Evolutionary conservation across 1,140 invertebrate species (phyloP), one percentile per base, ranked within the genome.

Genomic region (Drosophila jambulina): DNA sequence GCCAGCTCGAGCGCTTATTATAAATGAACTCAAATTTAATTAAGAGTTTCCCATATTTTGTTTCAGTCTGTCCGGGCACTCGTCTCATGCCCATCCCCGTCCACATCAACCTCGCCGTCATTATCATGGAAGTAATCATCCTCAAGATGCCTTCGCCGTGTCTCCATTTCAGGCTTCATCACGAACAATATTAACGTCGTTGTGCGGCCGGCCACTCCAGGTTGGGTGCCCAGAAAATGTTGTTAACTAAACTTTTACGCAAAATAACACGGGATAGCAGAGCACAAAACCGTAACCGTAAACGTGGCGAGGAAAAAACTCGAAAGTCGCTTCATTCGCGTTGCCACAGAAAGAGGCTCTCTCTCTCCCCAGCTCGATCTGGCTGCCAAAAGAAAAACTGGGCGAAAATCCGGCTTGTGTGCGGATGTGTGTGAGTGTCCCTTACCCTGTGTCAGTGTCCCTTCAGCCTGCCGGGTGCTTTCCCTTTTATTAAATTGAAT

Each of bases 11-110:
- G 75, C 63, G 74, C 74, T 83, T 75, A 80, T 90, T 74, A 82
- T 79, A 85, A 90, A 90, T 91, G 86, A 90, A 90, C 78, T 91
- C 13, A 85, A 90, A 91, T 90, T 90, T 90, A 90, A 90, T 90
- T 90, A 91, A 85, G 82, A 80, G 71, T 62, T 65, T 63, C 53
- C 72, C 77, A 90, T 84, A 84, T 88, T 88, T 84, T 76, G 87
- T 81, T 63, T 81, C 78, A 68, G 68, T 65, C 69, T 53, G 59
- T 68, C 72, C 51, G 56, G 46, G 71, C 72, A 77, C 60, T 83
- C 69, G 65, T 64, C 65, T 60, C 61, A 45, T 38, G 23, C 36
- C 48, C 57, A 71, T 38, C 56, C 19, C 9, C 40, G 58, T 23
- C 59, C 42, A 56, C 49, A 46, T 59, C 56, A 62, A 25, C 45